phyloP scores from a whole-genome alignment of 1,140 invertebrate species.

The Anastatus disparis region DNA sequence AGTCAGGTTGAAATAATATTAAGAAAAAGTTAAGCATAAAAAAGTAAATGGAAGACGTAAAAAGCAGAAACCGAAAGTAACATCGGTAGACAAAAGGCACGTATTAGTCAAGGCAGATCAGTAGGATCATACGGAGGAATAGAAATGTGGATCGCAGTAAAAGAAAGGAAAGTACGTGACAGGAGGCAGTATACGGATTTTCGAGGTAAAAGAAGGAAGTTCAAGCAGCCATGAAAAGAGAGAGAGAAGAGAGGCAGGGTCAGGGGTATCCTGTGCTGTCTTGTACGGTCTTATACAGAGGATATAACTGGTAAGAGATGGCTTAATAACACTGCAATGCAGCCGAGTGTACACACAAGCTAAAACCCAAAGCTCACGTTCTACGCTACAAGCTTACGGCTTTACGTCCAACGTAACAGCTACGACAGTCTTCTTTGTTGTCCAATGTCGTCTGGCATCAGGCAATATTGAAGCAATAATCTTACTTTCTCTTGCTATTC shows the following conservation, averaged over 20 bases:
- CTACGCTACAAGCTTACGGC: constrained; percentile 15
- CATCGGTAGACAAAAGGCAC: too few relatives aligned
- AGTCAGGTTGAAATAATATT: too few relatives aligned
- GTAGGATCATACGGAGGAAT: too few relatives aligned
- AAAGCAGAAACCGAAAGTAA: too few relatives aligned
- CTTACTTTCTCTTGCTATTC: constrained; percentile 43
- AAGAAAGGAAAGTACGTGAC: background rate
- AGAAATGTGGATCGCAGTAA: background rate
- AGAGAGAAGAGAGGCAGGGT: background rate
- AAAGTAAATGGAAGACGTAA: too few relatives aligned
- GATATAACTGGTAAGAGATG: constrained; percentile 62
- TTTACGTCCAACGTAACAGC: too few relatives aligned
- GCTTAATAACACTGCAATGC: constrained; percentile 63
- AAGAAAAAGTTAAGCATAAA: too few relatives aligned
- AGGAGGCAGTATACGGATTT: background rate
- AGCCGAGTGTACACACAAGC: too few relatives aligned
- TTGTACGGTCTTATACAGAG: constrained; percentile 46
- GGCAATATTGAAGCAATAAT: constrained; percentile 64
- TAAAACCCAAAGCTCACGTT: constrained; percentile 30
- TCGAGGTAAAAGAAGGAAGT: background rate
- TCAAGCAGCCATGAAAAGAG: background rate
- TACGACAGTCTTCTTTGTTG: constrained; percentile 5
- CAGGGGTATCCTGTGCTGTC: constrained; percentile 42
- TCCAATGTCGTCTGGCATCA: constrained; percentile 53
- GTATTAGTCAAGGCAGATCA: too few relatives aligned